These are phyloP conservation scores for Antechinus flavipes DNA, from an alignment of 2,113 vertebrate genomes.

Conservation along the genomic window DNA sequence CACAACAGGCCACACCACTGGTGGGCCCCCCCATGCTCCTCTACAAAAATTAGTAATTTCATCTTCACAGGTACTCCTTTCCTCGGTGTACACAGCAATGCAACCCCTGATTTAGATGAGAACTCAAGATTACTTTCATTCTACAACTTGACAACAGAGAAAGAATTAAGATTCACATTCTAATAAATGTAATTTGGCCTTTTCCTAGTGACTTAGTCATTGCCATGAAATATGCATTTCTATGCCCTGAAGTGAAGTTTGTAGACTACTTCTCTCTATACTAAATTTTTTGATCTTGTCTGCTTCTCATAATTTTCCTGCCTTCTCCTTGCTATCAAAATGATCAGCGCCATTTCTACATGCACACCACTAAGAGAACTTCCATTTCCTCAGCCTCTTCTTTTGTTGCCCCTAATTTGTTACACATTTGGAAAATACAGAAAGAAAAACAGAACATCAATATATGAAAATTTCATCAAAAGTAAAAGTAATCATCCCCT, in stretches of 20 bases:
- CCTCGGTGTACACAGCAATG: not conserved
- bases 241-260: not conserved
- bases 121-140: not conserved
- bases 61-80: not conserved
- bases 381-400: not conserved
- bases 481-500: not conserved
- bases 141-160: not conserved
- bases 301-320: not conserved
- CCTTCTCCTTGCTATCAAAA: not conserved
- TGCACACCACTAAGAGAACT: not conserved
- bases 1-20: not conserved
- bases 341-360: not conserved
- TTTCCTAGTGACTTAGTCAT: not conserved
- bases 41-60: not conserved
- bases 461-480: not conserved
- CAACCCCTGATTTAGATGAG: not conserved
- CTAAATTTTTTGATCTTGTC: not conserved
- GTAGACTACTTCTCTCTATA: not conserved
- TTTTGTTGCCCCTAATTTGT: not conserved
- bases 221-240: not conserved
- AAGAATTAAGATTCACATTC: not conserved
- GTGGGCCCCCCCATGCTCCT: not conserved
- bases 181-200: conserved; percentile 30
- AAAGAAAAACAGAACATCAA: too few species aligned
- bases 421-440: not conserved